Conservation (phyloP, 2,797 vertebrate genomes). For the Falco cherrug region DNA sequence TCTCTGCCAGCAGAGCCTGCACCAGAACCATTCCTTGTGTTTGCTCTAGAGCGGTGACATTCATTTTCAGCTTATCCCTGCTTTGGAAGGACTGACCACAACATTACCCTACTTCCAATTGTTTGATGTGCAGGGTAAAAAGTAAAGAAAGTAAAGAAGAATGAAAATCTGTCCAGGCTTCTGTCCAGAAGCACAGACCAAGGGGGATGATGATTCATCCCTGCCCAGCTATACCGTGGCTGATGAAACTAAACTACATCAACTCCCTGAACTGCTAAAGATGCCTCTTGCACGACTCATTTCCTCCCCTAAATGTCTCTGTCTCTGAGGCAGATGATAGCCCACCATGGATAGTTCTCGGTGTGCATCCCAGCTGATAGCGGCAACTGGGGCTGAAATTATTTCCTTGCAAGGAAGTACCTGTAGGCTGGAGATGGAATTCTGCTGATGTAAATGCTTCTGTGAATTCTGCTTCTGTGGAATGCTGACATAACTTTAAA, state of each 20-base stretch:
- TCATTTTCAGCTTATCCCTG: background rate
- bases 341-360: background rate
- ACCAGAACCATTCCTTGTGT: background rate
- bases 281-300: background rate
- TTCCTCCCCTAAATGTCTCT: background rate
- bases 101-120: background rate
- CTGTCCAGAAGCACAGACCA: background rate
- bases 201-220: background rate
- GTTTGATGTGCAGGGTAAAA: background rate
- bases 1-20: background rate
- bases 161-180: background rate
- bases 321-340: background rate
- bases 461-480: too few species aligned
- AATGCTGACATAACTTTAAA: background rate
- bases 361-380: fast-evolving
- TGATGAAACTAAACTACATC: background rate
- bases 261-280: background rate
- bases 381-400: background rate
- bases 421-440: background rate
- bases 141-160: background rate
- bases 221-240: background rate
- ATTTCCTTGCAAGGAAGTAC: background rate
- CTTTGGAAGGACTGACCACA: background rate
- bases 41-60: background rate
- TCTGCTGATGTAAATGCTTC: background rate